These are phyloP conservation scores for Montipora efflorescens DNA, from an alignment of 64 coral and sea anemone species.

Conservation along the genomic window DNA sequence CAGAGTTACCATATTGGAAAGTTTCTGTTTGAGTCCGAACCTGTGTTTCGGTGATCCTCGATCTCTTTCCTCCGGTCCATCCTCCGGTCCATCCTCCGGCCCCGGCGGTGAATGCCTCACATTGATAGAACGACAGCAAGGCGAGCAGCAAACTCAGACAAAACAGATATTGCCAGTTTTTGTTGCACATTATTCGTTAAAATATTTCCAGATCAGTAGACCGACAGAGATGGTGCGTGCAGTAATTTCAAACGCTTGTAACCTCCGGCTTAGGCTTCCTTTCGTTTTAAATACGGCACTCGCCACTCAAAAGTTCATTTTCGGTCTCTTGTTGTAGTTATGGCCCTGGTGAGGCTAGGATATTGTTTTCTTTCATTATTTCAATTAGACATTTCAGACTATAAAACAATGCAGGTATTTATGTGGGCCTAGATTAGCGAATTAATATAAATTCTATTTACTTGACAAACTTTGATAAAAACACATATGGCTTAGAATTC, in stretches of 20 bases:
- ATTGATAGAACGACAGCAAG: background rate
- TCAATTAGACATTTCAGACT: slow-evolving; percentile 10
- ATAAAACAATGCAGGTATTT: background rate
- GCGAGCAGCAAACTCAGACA: background rate
- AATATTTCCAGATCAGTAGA: background rate
- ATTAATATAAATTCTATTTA: background rate
- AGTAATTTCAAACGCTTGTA: background rate
- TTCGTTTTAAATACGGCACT: slow-evolving; percentile 8
- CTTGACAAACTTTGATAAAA: background rate
- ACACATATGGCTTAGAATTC: background rate
- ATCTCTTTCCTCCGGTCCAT: background rate
- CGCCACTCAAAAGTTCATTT: background rate
- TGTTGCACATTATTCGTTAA: background rate
- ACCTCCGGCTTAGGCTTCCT: background rate
- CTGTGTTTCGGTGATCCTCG: background rate
- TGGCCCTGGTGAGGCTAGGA: background rate
- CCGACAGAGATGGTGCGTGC: background rate
- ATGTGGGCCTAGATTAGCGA: background rate
- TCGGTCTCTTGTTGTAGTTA: slow-evolving; percentile 18
- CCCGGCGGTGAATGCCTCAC: slow-evolving; percentile 22
- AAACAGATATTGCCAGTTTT: background rate
- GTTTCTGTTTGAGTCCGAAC: background rate
- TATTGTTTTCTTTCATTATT: slow-evolving; percentile 33
- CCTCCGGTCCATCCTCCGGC: background rate
- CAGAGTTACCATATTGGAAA: too few species aligned